phyloP scores from a whole-genome alignment of 2,797 vertebrate species.

The Rachycentron canadum region DNA sequence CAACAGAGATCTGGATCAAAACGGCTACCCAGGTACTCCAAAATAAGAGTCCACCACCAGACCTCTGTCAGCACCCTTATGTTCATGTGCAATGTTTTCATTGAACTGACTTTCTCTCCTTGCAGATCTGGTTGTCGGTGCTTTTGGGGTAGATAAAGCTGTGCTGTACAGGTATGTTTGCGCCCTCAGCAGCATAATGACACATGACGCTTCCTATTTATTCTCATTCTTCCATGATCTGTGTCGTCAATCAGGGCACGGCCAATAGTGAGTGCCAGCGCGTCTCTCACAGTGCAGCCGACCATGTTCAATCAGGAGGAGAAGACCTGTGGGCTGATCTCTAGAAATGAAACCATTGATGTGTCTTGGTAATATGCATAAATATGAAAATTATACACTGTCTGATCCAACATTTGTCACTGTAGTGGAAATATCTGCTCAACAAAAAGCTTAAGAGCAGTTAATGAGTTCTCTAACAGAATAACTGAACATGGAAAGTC shows the following conservation, averaged over 20 bases:
- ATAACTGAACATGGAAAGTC: conserved; percentile 64
- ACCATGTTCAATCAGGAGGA: conserved; percentile 94
- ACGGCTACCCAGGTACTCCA: conserved; percentile 91
- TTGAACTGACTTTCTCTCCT: conserved; percentile 13
- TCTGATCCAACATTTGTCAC: neutral
- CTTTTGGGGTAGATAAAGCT: conserved; percentile 90
- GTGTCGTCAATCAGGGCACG: conserved; percentile 85
- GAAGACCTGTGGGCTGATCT: conserved; percentile 85
- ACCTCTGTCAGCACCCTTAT: neutral
- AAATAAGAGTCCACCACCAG: neutral
- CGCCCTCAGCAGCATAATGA: neutral
- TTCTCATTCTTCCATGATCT: neutral
- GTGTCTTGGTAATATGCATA: conserved; percentile 87
- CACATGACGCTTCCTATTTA: neutral
- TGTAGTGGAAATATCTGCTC: conserved; percentile 8
- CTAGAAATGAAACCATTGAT: conserved; percentile 73
- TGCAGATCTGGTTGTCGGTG: conserved; percentile 92
- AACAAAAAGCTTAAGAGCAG: conserved; percentile 1
- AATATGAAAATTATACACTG: neutral
- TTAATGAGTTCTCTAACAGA: conserved; percentile 18
- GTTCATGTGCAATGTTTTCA: neutral
- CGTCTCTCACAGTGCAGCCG: conserved; percentile 88
- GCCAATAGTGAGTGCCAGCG: conserved; percentile 90
- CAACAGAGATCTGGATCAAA: conserved; percentile 90
- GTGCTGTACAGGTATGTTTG: conserved; percentile 90